Percentiles rank a stretch among this genome's conserved stretches.
phyloP scores from a whole-genome alignment of 2,888 invertebrate species.

The Belgica antarctica region DNA sequence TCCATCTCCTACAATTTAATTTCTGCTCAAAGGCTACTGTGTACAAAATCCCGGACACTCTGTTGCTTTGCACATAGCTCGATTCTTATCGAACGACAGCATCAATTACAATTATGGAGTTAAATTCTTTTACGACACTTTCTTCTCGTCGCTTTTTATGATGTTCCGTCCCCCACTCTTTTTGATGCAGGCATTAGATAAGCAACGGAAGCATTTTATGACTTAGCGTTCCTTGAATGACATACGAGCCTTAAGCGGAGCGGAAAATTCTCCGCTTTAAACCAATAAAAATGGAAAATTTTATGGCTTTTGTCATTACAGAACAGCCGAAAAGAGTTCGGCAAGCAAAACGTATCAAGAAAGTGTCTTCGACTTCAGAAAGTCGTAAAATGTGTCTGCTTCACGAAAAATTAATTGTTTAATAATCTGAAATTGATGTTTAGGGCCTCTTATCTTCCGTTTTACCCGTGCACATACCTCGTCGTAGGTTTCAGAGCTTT shows the following conservation, averaged over 20 bases:
- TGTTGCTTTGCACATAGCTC: background rate
- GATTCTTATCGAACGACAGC: slow-evolving; percentile 5
- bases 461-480: background rate
- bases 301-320: slow-evolving; percentile 9
- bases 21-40: background rate
- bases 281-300: slow-evolving; percentile 18
- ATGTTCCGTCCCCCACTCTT: background rate
- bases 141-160: background rate
- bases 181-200: slow-evolving; percentile 14
- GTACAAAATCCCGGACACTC: background rate
- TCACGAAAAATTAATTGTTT: slow-evolving; percentile 28
- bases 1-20: background rate
- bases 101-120: slow-evolving; percentile 27
- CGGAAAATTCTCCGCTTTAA: slow-evolving; percentile 11
- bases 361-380: background rate
- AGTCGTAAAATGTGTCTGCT: slow-evolving; percentile 3
- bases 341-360: background rate
- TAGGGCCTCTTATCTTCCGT: background rate
- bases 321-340: too few relatives aligned
- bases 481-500: background rate
- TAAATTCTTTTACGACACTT: slow-evolving; percentile 20
- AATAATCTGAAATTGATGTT: slow-evolving; percentile 29
- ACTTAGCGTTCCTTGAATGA: slow-evolving; percentile 5
- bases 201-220: background rate
- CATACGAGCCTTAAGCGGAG: slow-evolving; percentile 11